phyloP scores from a whole-genome alignment of 1,140 invertebrate genomes.

The Agrypnia vestita region DNA sequence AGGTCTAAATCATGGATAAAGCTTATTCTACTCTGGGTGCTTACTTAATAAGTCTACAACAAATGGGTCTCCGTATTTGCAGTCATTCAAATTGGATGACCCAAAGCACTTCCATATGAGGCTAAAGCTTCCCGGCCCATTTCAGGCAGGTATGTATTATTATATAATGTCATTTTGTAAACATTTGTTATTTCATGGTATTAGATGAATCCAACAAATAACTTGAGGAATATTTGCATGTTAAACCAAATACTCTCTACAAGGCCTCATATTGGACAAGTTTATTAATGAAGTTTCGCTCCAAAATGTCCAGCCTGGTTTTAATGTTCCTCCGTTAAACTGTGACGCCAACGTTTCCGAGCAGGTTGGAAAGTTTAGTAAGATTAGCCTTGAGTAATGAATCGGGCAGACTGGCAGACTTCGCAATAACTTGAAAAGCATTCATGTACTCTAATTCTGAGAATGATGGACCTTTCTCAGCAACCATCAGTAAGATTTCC shows the following conservation, averaged over 20 bases:
- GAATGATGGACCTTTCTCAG: constrained; percentile 88
- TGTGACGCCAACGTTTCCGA: constrained; percentile 72
- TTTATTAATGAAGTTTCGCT: too few relatives aligned
- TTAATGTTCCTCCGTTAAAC: constrained; percentile 58
- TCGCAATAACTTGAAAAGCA: constrained; percentile 82
- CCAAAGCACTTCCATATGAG: neutral
- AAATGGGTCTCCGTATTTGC: neutral
- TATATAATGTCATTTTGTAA: too few relatives aligned
- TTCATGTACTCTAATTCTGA: constrained; percentile 90
- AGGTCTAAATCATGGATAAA: constrained; percentile 3
- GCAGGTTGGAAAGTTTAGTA: constrained; percentile 72
- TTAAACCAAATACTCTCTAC: too few relatives aligned
- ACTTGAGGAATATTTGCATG: too few relatives aligned
- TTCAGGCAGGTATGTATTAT: too few relatives aligned
- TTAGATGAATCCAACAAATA: too few relatives aligned
- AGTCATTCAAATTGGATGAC: neutral
- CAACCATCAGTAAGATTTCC: constrained; percentile 88
- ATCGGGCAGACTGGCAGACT: constrained; percentile 67
- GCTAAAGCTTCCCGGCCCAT: too few relatives aligned
- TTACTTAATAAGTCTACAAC: neutral
- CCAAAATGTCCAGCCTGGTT: too few relatives aligned
- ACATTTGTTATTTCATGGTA: too few relatives aligned
- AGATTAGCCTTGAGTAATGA: constrained; percentile 70
- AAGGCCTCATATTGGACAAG: too few relatives aligned
- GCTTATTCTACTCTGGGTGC: constrained; percentile 16